A percentile compares a stretch with the other conserved stretches of the same genome.
phyloP scores from a whole-genome alignment of 2,113 vertebrate genomes.

The Festucalex cinctus region DNA sequence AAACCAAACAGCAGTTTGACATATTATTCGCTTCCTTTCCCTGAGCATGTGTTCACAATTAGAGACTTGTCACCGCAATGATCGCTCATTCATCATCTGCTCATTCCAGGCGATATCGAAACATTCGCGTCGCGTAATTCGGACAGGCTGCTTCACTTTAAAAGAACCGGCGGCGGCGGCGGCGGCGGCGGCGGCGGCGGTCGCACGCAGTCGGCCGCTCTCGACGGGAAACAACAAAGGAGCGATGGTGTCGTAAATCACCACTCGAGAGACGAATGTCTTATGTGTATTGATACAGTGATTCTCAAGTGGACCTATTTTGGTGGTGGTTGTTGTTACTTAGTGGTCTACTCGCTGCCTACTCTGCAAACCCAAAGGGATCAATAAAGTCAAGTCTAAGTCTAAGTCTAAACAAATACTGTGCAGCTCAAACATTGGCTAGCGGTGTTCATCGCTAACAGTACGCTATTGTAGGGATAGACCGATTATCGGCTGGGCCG shows the following conservation, averaged over 20 bases:
- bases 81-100: conserved; percentile 12
- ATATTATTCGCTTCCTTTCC: background rate
- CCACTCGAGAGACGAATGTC: background rate
- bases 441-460: too few species aligned
- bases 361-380: too few species aligned
- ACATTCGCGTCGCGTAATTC: background rate
- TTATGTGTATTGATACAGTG: too few species aligned
- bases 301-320: too few species aligned
- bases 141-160: conserved; percentile 9
- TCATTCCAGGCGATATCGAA: conserved; percentile 4
- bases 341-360: too few species aligned
- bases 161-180: background rate
- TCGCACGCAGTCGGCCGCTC: conserved; percentile 7
- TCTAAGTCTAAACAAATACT: too few species aligned
- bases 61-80: conserved; percentile 4
- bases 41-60: conserved; percentile 13
- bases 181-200: too few species aligned
- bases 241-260: background rate
- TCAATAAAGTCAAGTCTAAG: too few species aligned
- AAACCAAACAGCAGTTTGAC: background rate
- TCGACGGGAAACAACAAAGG: background rate
- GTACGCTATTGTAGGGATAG: too few species aligned
- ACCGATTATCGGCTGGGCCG: too few species aligned
- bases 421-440: too few species aligned
- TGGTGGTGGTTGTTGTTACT: too few species aligned